Conservation (phyloP, 2,888 invertebrate genomes). For the Xylota sylvarum region DNA sequence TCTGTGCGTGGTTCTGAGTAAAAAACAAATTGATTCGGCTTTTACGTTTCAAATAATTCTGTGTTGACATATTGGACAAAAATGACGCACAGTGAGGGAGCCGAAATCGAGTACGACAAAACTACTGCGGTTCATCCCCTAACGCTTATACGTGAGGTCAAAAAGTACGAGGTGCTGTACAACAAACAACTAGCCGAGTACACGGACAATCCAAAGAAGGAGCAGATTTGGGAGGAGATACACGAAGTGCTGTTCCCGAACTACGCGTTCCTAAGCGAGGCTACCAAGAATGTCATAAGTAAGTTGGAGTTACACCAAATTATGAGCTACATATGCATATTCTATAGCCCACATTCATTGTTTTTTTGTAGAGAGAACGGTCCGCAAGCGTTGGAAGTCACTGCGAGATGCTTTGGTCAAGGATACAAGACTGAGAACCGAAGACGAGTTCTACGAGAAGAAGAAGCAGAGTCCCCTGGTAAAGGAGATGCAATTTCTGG, state of each 20-base stretch:
- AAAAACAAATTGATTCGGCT: neutral
- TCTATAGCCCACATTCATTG: neutral
- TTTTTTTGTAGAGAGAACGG: conserved; percentile 67
- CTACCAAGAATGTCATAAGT: conserved; percentile 69
- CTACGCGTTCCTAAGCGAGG: conserved; percentile 52
- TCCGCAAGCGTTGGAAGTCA: conserved; percentile 78
- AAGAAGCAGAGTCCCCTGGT: conserved; percentile 73
- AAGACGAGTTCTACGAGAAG: conserved; percentile 46
- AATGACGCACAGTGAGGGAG: conserved; percentile 61
- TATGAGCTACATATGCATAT: no score
- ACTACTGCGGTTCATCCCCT: conserved; percentile 72
- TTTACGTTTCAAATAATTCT: conserved; percentile 5
- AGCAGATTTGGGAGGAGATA: conserved; percentile 76
- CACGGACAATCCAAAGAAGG: conserved; percentile 68
- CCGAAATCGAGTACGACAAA: conserved; percentile 60
- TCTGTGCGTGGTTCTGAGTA: neutral
- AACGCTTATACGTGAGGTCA: conserved; percentile 75
- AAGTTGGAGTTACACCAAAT: conserved; percentile 35
- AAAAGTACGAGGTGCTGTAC: conserved; percentile 72
- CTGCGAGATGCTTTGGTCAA: conserved; percentile 77
- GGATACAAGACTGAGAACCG: conserved; percentile 73
- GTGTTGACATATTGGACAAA: neutral
- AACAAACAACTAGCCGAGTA: conserved; percentile 73
- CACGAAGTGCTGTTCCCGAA: conserved; percentile 71
- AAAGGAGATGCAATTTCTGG: conserved; percentile 76